Percentiles rank a stretch among this genome's conserved stretches.
Evolutionary conservation across 1,140 invertebrate genomes (phyloP).

Genomic region (Oryzaephilus surinamensis): DNA sequence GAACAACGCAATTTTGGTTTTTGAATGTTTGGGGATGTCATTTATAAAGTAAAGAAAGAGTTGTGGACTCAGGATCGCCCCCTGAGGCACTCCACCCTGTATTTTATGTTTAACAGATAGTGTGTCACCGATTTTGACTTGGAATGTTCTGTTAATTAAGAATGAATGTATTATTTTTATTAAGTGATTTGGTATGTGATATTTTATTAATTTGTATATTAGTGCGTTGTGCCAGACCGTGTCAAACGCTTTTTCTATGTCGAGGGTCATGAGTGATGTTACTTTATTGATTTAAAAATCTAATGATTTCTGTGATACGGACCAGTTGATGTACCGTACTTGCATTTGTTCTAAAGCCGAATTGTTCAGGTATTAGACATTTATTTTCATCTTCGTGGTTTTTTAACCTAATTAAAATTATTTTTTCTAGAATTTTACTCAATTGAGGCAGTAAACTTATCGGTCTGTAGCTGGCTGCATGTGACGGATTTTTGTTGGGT

Average conservation of each 20-base stretch:
- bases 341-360: background rate
- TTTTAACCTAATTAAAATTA: background rate
- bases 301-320: constrained; percentile 2
- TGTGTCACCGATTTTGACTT: constrained; percentile 11
- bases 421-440: constrained; percentile 2
- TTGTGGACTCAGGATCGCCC: constrained; percentile 18
- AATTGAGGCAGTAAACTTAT: background rate
- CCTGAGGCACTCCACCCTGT: constrained; percentile 25
- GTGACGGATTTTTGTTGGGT: background rate
- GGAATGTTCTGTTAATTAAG: constrained; percentile 21
- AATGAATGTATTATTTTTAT: constrained; percentile 21
- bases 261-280: background rate
- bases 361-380: constrained; percentile 4
- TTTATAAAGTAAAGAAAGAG: constrained; percentile 16
- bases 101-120: constrained; percentile 6
- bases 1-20: constrained; percentile 15
- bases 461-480: constrained; percentile 7
- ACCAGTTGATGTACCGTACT: background rate
- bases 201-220: constrained; percentile 22
- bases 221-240: constrained; percentile 27
- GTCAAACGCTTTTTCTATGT: constrained; percentile 24
- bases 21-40: constrained; percentile 16
- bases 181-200: constrained; percentile 11
- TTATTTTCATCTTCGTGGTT: constrained; percentile 9
- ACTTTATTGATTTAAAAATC: background rate